Evolutionary conservation across 2,797 vertebrate species (phyloP).

Genomic region (Anas capensis): DNA sequence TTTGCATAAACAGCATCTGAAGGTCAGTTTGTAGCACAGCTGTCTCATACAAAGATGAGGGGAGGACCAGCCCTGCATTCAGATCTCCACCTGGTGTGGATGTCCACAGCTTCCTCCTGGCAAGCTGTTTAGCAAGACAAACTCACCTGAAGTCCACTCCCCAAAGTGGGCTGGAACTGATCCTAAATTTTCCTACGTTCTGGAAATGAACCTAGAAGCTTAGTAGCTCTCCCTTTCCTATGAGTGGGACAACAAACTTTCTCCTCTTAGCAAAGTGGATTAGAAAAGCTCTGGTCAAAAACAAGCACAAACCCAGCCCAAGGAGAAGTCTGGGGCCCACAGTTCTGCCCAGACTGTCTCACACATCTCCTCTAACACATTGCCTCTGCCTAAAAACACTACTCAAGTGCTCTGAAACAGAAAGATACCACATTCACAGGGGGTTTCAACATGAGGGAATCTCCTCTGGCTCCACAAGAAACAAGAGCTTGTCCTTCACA

Average conservation of each 20-base stretch:
- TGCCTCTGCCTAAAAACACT: not conserved
- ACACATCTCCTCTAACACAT: not conserved
- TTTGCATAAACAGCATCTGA: not conserved
- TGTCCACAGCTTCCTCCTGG: not conserved
- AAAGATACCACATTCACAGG: not conserved
- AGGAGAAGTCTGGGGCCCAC: not conserved
- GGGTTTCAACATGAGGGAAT: not conserved
- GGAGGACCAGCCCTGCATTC: not conserved
- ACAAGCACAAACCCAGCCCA: not conserved
- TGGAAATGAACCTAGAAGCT: not conserved
- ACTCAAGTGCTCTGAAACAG: not conserved
- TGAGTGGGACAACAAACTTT: not conserved
- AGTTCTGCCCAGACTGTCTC: not conserved
- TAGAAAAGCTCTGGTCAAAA: not conserved
- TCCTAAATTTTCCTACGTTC: not conserved
- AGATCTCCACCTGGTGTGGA: not conserved
- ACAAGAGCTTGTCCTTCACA: not conserved
- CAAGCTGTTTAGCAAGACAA: not conserved
- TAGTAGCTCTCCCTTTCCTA: not conserved
- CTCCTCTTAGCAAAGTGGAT: not conserved
- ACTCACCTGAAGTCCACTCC: not conserved
- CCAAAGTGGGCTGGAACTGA: not conserved
- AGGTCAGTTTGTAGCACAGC: not conserved
- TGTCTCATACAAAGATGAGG: not conserved
- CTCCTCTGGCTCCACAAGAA: not conserved